Evolutionary conservation across 1,140 invertebrate species (phyloP), one percentile per base, ranked within the genome.

Genomic region (Oscheius sp.): DNA sequence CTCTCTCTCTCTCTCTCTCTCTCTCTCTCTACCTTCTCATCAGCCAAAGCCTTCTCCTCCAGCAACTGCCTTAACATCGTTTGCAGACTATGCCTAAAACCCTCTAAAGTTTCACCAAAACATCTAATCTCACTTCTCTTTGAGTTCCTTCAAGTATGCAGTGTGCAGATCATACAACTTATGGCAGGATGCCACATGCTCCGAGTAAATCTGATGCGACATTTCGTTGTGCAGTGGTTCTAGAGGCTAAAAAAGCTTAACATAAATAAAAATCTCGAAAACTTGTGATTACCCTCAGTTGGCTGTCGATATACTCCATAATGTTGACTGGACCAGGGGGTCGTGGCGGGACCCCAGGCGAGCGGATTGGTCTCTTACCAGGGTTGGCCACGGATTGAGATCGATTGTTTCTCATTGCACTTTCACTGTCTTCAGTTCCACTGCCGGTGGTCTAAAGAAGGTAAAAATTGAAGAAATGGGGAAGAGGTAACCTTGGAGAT

Each of bases 401-500:
- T 23, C 49, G 7, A 7, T 26, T 23, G 7, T 55, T 23, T 15
- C 49, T 15, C 7, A 55, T 15, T 20, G 15, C 49, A 4, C 28
- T 26, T 26, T 7, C 7, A 4, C 4, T 23, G 49, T 15, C 15
- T 7, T 55, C 49, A 23, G 49, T 7, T 23, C 49, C 49, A 26
- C 49, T 55, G 49, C 28, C 49, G 49, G 28, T 55, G 7, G 49
- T 55, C 28, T n/a, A n/a, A n/a, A n/a, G n/a, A n/a, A n/a, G n/a
- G n/a, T n/a, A n/a, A n/a, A n/a, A n/a, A n/a, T n/a, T n/a, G n/a
- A n/a, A n/a, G n/a, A n/a, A n/a, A n/a, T n/a, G n/a, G n/a, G n/a
- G n/a, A n/a, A n/a, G n/a, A n/a, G n/a, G n/a, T n/a, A n/a, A n/a
- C 42, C 42, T 63, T 63, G 31, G 35, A 18, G 55, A 23, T 59